Base-by-base conservation (phyloP, 2,797 vertebrate genomes). In the Eurystomus glaucurus region DNA sequence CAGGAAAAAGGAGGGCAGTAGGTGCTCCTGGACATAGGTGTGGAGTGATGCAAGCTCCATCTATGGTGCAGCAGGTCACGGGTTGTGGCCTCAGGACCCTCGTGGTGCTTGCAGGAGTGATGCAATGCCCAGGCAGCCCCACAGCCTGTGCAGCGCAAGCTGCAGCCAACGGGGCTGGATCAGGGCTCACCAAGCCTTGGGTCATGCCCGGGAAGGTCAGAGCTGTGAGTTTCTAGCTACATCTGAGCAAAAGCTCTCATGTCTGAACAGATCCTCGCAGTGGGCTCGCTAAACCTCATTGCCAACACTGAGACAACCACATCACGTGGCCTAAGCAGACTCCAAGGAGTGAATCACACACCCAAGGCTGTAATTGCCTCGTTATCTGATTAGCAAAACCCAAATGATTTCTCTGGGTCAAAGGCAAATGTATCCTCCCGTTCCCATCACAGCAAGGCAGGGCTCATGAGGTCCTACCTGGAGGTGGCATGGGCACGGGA, bases 311-410 rank as follows among this genome's bases (percentile, higher is more conserved):
- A 85, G 71, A 60, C 50, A 91, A 11, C 50, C 35, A 55, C 54
- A 46, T 72, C 29, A 33, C 12, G 2, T 3, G 41, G 54, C 35
- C 20, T 82, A 57, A 52, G 66, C n/a, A 19, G 50, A 23, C 35
- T 68, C 29, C 10, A 68, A 64, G 83, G 28, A 68, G 43, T 13
- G 26, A 85, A 85, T 92, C 82, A 85, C 82, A 61, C 57, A 62
- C n/a, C 51, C 83, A 64, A 82, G 48, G 61, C 84, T 82, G 57
- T 83, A 92, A 92, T 71, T 85, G 68, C 68, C 62, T 92, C 72
- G 50, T 87, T 94, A 91, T 85, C 71, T 76, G 85, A 92, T 91
- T 94, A 91, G 76, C 80, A 88, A 91, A 55, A 55, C 68, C 62
- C 92, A 69, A n/a, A 60, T 64, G 76, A 65, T 35, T 90, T 85